Evolutionary conservation across 2,888 invertebrate genomes (phyloP).

Genomic region (Pasiphila rectangulata): DNA sequence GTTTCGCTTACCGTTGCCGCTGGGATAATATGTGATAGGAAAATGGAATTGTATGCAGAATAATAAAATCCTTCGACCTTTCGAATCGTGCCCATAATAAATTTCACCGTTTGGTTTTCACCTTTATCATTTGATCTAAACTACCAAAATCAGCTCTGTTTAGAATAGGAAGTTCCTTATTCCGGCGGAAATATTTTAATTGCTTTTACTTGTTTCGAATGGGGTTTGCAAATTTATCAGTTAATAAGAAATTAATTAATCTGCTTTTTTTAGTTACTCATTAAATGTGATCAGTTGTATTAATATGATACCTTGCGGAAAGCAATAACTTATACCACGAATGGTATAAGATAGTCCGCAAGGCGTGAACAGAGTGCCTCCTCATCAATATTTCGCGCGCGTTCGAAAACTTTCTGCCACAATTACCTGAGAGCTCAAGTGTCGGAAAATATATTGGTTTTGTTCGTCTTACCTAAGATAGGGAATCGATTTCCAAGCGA

Average conservation of each 20-base stretch:
- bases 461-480: slow-evolving; percentile 62
- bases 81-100: slow-evolving; percentile 64
- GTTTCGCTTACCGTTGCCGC: slow-evolving; percentile 67
- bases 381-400: slow-evolving; percentile 75
- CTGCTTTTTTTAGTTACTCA: neutral
- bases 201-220: slow-evolving; percentile 11
- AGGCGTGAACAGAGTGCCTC: slow-evolving; percentile 40
- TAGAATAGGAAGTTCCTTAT: slow-evolving; percentile 24
- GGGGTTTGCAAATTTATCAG: too few species aligned
- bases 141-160: slow-evolving; percentile 42
- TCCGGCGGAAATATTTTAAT: slow-evolving; percentile 20
- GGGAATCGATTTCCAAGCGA: slow-evolving; percentile 56
- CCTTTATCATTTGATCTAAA: slow-evolving; percentile 50
- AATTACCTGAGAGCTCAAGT: slow-evolving; percentile 81
- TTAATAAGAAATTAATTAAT: neutral
- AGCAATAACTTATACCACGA: slow-evolving; percentile 13
- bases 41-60: slow-evolving; percentile 77
- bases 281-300: neutral
- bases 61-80: slow-evolving; percentile 75
- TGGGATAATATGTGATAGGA: slow-evolving; percentile 75
- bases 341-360: slow-evolving; percentile 30
- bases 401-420: slow-evolving; percentile 78
- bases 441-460: slow-evolving; percentile 79
- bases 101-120: slow-evolving; percentile 58
- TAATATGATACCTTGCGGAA: slow-evolving; percentile 5